phyloP scores from a whole-genome alignment of 2,888 invertebrate species.

The Pseudococcus viburni region DNA sequence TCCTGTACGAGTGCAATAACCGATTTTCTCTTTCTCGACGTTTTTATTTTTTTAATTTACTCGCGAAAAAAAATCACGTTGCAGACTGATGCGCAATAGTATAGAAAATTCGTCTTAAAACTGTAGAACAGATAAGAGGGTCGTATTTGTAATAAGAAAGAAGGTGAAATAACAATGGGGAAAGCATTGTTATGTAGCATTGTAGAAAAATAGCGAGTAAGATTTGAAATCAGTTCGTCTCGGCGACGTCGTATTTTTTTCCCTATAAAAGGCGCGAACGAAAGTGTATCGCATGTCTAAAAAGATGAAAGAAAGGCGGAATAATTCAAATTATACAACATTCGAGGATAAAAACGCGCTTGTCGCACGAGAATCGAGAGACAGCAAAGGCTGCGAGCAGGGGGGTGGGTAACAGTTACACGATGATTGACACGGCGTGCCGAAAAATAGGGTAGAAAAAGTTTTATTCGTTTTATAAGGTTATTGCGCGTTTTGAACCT shows the following conservation, averaged over 20 bases:
- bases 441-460: constrained; percentile 25
- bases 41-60: not conserved
- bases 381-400: not conserved
- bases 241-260: not conserved
- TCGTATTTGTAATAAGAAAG: not conserved
- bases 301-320: constrained; percentile 32
- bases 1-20: not conserved
- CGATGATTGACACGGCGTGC: constrained; percentile 35
- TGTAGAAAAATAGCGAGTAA: not conserved
- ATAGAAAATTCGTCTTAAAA: too few relatives aligned
- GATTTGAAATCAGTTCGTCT: not conserved
- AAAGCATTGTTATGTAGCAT: not conserved
- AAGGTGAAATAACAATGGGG: not conserved
- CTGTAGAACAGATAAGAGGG: not conserved
- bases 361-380: not conserved
- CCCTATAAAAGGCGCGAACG: not conserved
- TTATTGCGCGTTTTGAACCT: constrained; percentile 27
- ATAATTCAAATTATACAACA: constrained; percentile 43
- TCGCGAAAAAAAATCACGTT: not conserved
- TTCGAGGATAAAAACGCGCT: constrained; percentile 31
- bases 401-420: constrained; percentile 29
- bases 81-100: too few relatives aligned
- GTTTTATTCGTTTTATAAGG: constrained; percentile 25
- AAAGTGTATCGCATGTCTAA: constrained; percentile 44
- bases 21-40: not conserved